These are phyloP conservation scores for Apamea anceps DNA, from an alignment of 2,888 invertebrate genomes.

Conservation along the genomic window DNA sequence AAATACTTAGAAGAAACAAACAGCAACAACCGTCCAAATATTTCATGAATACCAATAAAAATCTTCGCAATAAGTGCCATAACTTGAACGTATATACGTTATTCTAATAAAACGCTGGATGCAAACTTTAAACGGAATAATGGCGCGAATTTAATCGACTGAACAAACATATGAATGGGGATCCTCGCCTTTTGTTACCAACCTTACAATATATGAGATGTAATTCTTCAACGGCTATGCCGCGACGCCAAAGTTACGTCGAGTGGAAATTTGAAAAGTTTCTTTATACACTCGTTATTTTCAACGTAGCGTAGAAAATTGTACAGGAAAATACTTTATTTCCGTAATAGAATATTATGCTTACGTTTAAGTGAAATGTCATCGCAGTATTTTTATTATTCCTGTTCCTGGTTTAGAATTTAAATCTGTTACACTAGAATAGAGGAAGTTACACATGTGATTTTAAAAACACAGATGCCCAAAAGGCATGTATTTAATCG, in stretches of 20 bases:
- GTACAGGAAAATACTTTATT: constrained; percentile 42
- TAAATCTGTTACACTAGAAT: not conserved
- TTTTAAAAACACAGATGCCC: not conserved
- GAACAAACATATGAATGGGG: constrained; percentile 69
- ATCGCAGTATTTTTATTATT: constrained; percentile 21
- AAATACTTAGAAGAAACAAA: constrained; percentile 1
- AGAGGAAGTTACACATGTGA: too few relatives aligned
- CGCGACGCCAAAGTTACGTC: constrained; percentile 57
- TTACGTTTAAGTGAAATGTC: constrained; percentile 47
- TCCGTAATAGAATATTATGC: constrained; percentile 32
- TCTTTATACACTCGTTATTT: constrained; percentile 62
- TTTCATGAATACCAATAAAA: constrained; percentile 17
- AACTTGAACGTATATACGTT: constrained; percentile 34
- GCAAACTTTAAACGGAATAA: constrained; percentile 67
- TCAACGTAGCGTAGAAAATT: constrained; percentile 53
- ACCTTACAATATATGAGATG: constrained; percentile 68
- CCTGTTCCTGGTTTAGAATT: constrained; percentile 19
- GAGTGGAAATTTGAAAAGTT: constrained; percentile 70
- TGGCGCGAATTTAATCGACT: constrained; percentile 69
- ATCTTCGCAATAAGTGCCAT: constrained; percentile 29
- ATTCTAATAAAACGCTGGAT: constrained; percentile 65
- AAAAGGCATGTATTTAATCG: not conserved
- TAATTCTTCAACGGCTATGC: constrained; percentile 67
- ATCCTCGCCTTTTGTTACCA: constrained; percentile 65
- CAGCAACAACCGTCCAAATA: constrained; percentile 9